phyloP scores from a whole-genome alignment of 2,888 invertebrate species.

The Alitta virens region DNA sequence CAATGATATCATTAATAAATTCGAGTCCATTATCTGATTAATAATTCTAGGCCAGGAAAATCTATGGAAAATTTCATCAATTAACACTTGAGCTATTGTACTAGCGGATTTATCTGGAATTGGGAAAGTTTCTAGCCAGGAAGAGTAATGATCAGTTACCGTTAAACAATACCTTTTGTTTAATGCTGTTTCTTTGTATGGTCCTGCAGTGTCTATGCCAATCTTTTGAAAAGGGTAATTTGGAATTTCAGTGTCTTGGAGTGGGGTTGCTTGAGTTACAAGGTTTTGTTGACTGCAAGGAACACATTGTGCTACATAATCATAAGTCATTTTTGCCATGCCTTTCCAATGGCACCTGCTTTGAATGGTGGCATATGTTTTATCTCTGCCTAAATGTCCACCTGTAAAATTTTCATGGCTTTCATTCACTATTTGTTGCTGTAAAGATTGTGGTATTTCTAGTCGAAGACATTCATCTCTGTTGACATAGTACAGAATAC shows the following conservation, averaged over 20 bases:
- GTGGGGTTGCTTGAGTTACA: neutral
- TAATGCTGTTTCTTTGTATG: neutral
- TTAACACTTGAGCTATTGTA: neutral
- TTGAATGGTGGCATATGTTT: neutral
- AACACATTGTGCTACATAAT: neutral
- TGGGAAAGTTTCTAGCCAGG: neutral
- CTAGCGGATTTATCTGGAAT: neutral
- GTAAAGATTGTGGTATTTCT: neutral
- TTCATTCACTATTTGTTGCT: neutral
- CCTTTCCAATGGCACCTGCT: neutral
- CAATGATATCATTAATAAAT: neutral
- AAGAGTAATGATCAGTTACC: neutral
- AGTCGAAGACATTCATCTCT: neutral
- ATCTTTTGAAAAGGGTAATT: neutral
- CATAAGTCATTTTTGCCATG: neutral
- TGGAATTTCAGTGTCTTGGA: neutral
- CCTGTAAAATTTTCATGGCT: neutral
- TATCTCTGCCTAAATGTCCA: neutral
- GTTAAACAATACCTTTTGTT: neutral
- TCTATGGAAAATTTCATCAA: neutral
- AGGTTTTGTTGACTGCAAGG: neutral
- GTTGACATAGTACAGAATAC: neutral
- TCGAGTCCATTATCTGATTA: neutral
- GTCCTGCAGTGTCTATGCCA: neutral
- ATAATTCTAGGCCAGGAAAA: neutral